Conservation (phyloP, 2,888 invertebrate genomes). For the Phorcus lineatus region DNA sequence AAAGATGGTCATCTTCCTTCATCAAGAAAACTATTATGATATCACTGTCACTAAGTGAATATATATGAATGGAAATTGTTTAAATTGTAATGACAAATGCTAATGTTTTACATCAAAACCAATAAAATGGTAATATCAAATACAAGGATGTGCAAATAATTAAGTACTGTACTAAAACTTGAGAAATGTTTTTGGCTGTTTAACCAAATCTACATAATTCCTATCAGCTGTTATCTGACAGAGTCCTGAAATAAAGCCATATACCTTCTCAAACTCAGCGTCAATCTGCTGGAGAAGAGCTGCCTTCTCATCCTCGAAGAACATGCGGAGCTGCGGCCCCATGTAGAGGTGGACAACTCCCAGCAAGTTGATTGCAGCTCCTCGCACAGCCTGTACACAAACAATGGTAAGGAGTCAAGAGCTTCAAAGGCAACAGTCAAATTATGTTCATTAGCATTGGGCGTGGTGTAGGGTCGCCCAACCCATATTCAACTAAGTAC, state of each 20-base stretch:
- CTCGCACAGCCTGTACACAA: conserved; percentile 81
- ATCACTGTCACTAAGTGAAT: too few relatives aligned
- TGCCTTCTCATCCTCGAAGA: conserved; percentile 91
- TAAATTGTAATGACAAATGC: neutral
- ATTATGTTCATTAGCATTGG: too few relatives aligned
- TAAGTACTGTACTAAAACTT: too few relatives aligned
- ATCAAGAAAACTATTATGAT: too few relatives aligned
- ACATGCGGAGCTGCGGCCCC: conserved; percentile 83
- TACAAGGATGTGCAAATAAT: neutral
- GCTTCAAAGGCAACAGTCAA: too few relatives aligned
- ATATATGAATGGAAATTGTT: neutral
- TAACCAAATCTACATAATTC: too few relatives aligned
- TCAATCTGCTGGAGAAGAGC: conserved; percentile 89
- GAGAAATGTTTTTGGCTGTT: neutral
- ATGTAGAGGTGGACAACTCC: conserved; percentile 89
- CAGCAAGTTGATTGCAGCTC: conserved; percentile 84
- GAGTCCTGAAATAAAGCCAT: neutral
- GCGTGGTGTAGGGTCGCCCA: too few relatives aligned
- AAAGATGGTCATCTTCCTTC: too few relatives aligned
- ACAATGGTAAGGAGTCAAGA: neutral
- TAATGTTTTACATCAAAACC: neutral
- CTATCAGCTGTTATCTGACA: too few relatives aligned
- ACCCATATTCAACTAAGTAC: too few relatives aligned
- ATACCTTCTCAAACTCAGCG: conserved; percentile 87
- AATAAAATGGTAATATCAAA: neutral